Evolutionary conservation across 1,140 invertebrate genomes (phyloP), one percentile per base, ranked within the genome.

Genomic region (Nephotettix cincticeps): DNA sequence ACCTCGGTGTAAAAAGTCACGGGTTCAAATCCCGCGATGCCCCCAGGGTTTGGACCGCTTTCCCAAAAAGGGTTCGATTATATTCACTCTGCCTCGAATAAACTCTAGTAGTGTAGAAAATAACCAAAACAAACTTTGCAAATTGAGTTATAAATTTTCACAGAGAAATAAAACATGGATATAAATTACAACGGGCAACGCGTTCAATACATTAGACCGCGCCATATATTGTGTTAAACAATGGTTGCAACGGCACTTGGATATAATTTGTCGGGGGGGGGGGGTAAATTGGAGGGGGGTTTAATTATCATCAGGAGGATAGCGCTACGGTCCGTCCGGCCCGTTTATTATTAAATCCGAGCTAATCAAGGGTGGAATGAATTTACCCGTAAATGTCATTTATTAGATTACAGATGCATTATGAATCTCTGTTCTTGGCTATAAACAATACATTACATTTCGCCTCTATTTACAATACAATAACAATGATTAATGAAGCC

Each of bases 371-470:
- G 21, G 47, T 51, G n/a, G 19, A 51, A 51, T 51, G 47, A 51
- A 51, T 51, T 23, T n/a, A 51, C 17, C 6, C 47, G 47, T 19
- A 51, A 51, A 51, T 19, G 47, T n/a, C 47, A 51, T 51, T 51
- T 51, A 51, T 51, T 51, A 51, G 47, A 51, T 51, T 51, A 51
- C 17, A 51, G 47, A 51, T 51, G 47, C 47, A 51, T 51, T 51
- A 51, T 51, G 47, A 6, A 51, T 51, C 6, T 6, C 32, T 36
- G 4, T 36, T 36, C 32, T 36, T 36, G 32, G 14, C 32, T 6
- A 36, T 14, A 36, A 36, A 36, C 32, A 36, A 36, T 36, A 36
- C 32, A 36, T 6, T 36, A 14, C 32, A 36, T 36, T 36, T 36
- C 32, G 32, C 32, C 14, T 36, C 32, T 36, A 36, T 36, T 36